A percentile compares a stretch with the other conserved stretches of the same genome.
phyloP scores from a whole-genome alignment of 2,888 invertebrate species.

The Philonicus albiceps region DNA sequence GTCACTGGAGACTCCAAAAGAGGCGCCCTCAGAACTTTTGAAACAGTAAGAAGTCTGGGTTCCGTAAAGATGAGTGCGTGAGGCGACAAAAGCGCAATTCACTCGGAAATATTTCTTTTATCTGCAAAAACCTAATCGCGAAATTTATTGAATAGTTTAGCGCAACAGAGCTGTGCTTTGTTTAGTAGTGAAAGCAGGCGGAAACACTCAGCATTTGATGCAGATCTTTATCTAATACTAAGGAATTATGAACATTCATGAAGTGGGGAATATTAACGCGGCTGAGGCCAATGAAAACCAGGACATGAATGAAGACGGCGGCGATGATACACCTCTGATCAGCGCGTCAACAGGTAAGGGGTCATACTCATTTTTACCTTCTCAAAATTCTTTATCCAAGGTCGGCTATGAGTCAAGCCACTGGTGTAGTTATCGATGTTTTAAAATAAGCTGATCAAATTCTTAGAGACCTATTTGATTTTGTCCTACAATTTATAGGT shows the following conservation, averaged over 20 bases:
- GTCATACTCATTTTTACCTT: not conserved
- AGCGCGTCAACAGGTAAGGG: constrained; percentile 14
- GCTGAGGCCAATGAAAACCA: not conserved
- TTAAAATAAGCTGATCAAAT: too few relatives aligned
- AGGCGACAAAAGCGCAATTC: not conserved
- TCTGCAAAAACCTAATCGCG: not conserved
- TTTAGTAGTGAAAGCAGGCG: not conserved
- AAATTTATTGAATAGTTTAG: not conserved
- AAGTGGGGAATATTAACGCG: constrained; percentile 7
- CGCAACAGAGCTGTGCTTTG: not conserved
- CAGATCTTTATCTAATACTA: not conserved
- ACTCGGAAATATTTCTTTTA: not conserved
- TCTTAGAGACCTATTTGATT: too few relatives aligned
- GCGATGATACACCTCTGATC: constrained; percentile 21
- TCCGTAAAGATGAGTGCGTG: not conserved
- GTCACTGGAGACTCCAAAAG: not conserved
- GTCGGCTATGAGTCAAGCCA: constrained; percentile 7
- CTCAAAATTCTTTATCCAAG: not conserved
- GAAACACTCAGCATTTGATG: not conserved
- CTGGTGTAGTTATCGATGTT: not conserved
- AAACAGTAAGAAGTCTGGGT: not conserved
- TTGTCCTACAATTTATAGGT: too few relatives aligned
- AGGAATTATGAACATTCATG: not conserved
- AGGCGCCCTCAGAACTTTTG: not conserved
- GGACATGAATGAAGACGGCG: constrained; percentile 2